phyloP scores from a whole-genome alignment of 2,113 vertebrate genomes.

The Okapia johnstoni region DNA sequence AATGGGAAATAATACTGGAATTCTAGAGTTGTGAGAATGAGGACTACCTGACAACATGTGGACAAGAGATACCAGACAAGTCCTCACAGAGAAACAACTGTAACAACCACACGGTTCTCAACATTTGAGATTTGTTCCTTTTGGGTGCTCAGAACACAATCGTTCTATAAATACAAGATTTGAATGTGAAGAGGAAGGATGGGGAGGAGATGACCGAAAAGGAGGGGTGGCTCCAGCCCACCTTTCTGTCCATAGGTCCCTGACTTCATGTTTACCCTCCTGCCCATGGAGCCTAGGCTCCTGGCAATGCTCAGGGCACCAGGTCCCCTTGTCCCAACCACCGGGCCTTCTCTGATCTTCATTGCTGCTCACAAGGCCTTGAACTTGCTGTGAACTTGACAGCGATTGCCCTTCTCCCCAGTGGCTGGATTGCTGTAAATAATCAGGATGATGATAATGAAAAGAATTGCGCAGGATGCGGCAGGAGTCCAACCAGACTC shows the following conservation, averaged over 20 bases:
- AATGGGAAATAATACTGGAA: not conserved
- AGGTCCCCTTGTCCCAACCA: not conserved
- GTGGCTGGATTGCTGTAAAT: not conserved
- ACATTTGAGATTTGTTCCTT: not conserved
- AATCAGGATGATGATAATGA: not conserved
- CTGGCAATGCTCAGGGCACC: too few species aligned
- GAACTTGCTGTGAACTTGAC: slow-evolving; percentile 40
- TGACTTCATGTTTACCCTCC: not conserved
- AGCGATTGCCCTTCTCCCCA: not conserved
- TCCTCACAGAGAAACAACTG: not conserved
- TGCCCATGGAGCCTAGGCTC: accelerated
- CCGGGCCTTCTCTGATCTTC: not conserved
- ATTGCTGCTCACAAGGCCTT: not conserved
- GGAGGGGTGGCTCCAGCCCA: not conserved
- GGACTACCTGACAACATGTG: not conserved
- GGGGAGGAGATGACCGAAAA: not conserved
- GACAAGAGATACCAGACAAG: too few species aligned
- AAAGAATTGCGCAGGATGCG: not conserved
- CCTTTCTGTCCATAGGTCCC: not conserved
- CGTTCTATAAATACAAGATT: too few species aligned
- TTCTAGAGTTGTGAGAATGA: not conserved
- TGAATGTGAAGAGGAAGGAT: not conserved
- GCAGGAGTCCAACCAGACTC: slow-evolving; percentile 34
- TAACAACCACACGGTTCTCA: not conserved
- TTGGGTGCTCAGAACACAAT: not conserved